Percentiles rank a stretch among this genome's conserved stretches.
These are phyloP conservation scores for Protonibea diacanthus DNA, from an alignment of 2,797 vertebrate genomes.

Conservation along the genomic window DNA sequence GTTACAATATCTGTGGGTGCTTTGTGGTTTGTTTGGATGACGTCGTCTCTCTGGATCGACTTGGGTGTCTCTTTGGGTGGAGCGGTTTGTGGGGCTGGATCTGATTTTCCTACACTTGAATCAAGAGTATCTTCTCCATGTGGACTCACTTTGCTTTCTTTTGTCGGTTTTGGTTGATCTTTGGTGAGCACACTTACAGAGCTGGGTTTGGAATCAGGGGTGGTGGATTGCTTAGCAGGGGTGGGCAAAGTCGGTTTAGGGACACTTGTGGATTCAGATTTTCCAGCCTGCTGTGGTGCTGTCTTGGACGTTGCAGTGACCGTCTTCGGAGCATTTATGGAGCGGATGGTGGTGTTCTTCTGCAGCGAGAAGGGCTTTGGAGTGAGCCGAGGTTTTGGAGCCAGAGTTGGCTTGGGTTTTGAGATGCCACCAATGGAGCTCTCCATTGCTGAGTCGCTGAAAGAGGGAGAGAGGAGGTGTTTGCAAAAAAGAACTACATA, in stretches of 20 bases:
- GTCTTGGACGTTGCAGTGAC: neutral
- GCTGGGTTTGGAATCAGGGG: slow-evolving; percentile 43
- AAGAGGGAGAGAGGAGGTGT: slow-evolving; percentile 26
- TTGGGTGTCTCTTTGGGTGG: slow-evolving; percentile 34
- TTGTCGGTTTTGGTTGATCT: slow-evolving; percentile 34
- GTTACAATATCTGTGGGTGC: neutral
- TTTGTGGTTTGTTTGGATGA: slow-evolving; percentile 50
- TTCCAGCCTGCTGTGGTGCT: slow-evolving; percentile 24
- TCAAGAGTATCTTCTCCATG: slow-evolving; percentile 20
- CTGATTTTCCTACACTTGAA: slow-evolving; percentile 32
- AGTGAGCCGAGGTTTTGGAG: slow-evolving; percentile 84
- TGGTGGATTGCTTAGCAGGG: slow-evolving; percentile 9
- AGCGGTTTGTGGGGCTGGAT: slow-evolving; percentile 25
- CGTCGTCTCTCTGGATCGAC: slow-evolving; percentile 36
- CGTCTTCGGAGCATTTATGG: slow-evolving; percentile 70
- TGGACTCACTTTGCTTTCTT: slow-evolving; percentile 33
- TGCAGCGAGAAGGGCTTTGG: slow-evolving; percentile 91
- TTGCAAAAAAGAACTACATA: slow-evolving; percentile 24
- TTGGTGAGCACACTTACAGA: slow-evolving; percentile 28
- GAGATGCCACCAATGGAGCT: slow-evolving; percentile 51
- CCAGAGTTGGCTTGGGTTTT: slow-evolving; percentile 66
- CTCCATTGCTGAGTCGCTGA: slow-evolving; percentile 75
- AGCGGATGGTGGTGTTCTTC: slow-evolving; percentile 72
- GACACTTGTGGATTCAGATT: slow-evolving; percentile 10
- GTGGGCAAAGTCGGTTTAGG: slow-evolving; percentile 10